Percentiles rank a stretch among this genome's conserved stretches.
Evolutionary conservation across 2,113 vertebrate species (phyloP).

Genomic region (Pteronura brasiliensis): DNA sequence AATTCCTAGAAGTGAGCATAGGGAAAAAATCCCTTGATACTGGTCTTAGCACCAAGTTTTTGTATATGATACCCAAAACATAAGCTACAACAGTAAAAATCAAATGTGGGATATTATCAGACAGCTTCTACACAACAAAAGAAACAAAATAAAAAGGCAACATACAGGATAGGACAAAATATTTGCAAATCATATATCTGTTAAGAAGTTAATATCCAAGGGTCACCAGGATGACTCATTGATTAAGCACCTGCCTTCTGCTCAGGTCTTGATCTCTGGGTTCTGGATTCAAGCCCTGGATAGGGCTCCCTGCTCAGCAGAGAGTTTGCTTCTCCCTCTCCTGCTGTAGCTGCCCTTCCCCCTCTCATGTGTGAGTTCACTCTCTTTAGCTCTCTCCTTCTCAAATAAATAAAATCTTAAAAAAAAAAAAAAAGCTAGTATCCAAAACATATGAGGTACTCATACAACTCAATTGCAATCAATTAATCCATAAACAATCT

Average conservation of each 20-base stretch:
- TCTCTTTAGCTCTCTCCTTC: too few relatives aligned
- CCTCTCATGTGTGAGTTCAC: too few relatives aligned
- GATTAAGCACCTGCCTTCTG: too few relatives aligned
- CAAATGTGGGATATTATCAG: not conserved
- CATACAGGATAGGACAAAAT: not conserved
- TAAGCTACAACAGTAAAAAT: not conserved
- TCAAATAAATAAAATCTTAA: too few relatives aligned
- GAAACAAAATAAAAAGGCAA: not conserved
- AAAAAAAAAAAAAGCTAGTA: too few relatives aligned
- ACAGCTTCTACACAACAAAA: not conserved
- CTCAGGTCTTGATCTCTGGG: too few relatives aligned
- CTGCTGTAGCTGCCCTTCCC: too few relatives aligned
- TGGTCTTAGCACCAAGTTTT: not conserved
- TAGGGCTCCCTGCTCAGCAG: too few relatives aligned
- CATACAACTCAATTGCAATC: not conserved
- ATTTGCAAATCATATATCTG: not conserved
- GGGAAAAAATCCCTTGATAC: not conserved
- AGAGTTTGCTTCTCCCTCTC: too few relatives aligned
- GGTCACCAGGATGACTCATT: too few relatives aligned
- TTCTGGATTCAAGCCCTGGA: too few relatives aligned
- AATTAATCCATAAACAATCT: not conserved
- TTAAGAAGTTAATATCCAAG: not conserved
- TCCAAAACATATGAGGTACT: not conserved
- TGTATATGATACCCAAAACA: not conserved
- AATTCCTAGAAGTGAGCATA: not conserved